Evolutionary conservation across 2,113 vertebrate species (phyloP), one percentile per base, ranked within the genome.

Genomic region (Pollachius pollachius): DNA sequence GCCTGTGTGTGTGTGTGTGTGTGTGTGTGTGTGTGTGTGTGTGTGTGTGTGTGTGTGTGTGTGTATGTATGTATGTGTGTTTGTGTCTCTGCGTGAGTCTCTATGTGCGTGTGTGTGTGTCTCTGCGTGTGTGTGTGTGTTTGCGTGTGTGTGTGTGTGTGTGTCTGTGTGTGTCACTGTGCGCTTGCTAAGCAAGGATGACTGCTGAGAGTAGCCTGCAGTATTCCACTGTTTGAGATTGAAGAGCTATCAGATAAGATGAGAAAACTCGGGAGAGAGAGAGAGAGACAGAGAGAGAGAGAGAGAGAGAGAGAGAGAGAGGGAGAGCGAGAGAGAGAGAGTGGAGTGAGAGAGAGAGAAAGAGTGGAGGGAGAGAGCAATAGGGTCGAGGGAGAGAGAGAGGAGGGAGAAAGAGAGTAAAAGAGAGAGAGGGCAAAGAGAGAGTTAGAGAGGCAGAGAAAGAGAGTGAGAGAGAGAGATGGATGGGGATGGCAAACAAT

Each of bases 41-140:
- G 67, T 37, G 17, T 60, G 67, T 60, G 27, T 37, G n/a, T 18
- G 16, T 68, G 16, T 34, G 66, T 68, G 25, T 19, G 56, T 59
- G n/a, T n/a, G 65, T 9, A 25, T 59, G 54, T 18, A 56, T 17
- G n/a, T 6, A 16, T 60, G 30, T 5, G 11, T 18, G 67, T 27
- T 3, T 27, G 27, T 27, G 27, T 27, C 4, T 27, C 2, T 27
- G 27, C 4, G 27, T 27, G 4, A 27, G 0, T n/a, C n/a, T n/a
- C n/a, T n/a, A 7, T 48, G 17, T 68, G 56, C 41, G 56, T 60
- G 67, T 37, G 17, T 60, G 67, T 60, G 27, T 37, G n/a, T 18
- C 16, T 68, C 23, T 69, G 67, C 25, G 19, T 13, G 19, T 18
- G 54, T 19, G 56, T 59, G 56, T 68, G 56, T 41, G 37, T 41